A percentile compares a stretch with the other conserved stretches of the same genome.
phyloP scores from a whole-genome alignment of 2,113 vertebrate genomes.

The Bostrychus sinensis region DNA sequence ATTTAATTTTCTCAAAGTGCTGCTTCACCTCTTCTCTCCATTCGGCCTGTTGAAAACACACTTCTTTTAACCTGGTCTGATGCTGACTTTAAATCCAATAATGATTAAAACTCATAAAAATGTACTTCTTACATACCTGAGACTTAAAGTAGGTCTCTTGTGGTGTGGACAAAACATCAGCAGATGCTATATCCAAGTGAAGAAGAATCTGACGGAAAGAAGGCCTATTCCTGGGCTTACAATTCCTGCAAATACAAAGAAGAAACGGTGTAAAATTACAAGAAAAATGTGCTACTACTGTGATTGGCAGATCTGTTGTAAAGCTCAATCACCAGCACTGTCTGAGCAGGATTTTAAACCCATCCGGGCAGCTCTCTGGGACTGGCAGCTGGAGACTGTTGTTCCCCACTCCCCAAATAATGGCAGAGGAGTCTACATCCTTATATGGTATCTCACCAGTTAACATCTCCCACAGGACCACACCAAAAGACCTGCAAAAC shows the following conservation, averaged over 20 bases:
- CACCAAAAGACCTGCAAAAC: conserved; percentile 74
- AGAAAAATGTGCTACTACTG: too few species aligned
- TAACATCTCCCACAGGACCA: conserved; percentile 97
- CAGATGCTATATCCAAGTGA: conserved; percentile 95
- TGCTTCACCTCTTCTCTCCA: conserved; percentile 97
- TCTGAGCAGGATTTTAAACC: conserved; percentile 95
- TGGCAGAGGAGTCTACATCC: conserved; percentile 97
- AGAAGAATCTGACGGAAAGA: conserved; percentile 97
- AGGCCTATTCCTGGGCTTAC: conserved; percentile 93
- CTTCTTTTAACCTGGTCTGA: conserved; percentile 37
- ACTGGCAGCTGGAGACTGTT: conserved; percentile 97
- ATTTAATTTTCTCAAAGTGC: conserved; percentile 99
- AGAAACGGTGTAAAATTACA: conserved; percentile 5
- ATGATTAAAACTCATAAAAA: not conserved
- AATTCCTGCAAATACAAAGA: conserved; percentile 84
- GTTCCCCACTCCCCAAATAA: conserved; percentile 98
- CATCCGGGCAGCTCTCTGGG: conserved; percentile 94
- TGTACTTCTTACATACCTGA: conserved; percentile 76
- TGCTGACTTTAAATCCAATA: conserved; percentile 1
- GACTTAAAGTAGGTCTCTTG: conserved; percentile 98
- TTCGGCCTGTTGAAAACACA: conserved; percentile 84
- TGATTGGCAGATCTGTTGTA: conserved; percentile 10
- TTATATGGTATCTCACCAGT: conserved; percentile 97
- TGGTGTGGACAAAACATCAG: conserved; percentile 93
- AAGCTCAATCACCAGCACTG: conserved; percentile 91